phyloP scores from a whole-genome alignment of 2,888 invertebrate genomes.

The Clusia tigrina region DNA sequence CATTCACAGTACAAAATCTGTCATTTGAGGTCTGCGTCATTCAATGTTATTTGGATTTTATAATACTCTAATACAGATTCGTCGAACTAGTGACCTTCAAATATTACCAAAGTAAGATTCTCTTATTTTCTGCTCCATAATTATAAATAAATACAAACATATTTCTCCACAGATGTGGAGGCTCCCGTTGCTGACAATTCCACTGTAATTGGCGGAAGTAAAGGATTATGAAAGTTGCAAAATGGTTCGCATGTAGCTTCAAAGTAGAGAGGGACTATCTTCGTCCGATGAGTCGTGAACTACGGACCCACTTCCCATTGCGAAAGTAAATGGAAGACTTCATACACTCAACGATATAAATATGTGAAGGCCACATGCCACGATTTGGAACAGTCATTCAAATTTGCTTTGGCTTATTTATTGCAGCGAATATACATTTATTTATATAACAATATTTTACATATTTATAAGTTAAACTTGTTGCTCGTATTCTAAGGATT shows the following conservation, averaged over 20 bases:
- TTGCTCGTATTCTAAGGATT: slow-evolving; percentile 30
- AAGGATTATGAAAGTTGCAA: slow-evolving; percentile 62
- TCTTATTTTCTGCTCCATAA: no score
- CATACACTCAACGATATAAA: slow-evolving; percentile 31
- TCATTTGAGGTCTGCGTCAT: no score
- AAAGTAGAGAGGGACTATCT: not conserved
- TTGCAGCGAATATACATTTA: slow-evolving; percentile 10
- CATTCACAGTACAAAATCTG: no score
- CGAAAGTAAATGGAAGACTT: slow-evolving; percentile 41
- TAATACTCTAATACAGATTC: no score
- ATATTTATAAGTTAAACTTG: slow-evolving; percentile 23
- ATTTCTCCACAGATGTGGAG: slow-evolving; percentile 53
- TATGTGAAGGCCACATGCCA: not conserved
- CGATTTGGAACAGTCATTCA: not conserved
- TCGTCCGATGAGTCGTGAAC: not conserved
- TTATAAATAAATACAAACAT: no score
- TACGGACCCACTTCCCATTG: slow-evolving; percentile 31
- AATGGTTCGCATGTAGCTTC: slow-evolving; percentile 49
- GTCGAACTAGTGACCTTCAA: no score
- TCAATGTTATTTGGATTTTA: no score
- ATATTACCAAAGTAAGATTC: no score
- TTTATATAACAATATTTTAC: slow-evolving; percentile 15
- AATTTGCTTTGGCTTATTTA: slow-evolving; percentile 14
- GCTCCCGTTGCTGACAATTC: slow-evolving; percentile 62
- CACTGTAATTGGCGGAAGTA: slow-evolving; percentile 60